Evolutionary conservation across 1,140 invertebrate genomes (phyloP).

Genomic region (Polyergus mexicanus): DNA sequence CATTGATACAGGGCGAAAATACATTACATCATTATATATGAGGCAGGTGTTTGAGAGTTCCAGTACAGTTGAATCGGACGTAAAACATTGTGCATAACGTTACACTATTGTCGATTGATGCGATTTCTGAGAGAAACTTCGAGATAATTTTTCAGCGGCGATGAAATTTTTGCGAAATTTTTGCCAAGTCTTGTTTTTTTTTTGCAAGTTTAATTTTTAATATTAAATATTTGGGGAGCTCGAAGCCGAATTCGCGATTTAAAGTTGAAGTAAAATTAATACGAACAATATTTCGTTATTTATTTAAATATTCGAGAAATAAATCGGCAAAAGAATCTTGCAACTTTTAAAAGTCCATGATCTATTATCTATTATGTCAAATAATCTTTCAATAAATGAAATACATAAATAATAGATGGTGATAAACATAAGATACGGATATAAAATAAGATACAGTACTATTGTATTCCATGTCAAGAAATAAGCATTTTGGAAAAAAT

Average conservation of each 20-base stretch:
- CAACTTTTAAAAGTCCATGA: background rate
- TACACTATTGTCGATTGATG: slow-evolving; percentile 9
- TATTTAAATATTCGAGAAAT: background rate
- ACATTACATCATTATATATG: slow-evolving; percentile 43
- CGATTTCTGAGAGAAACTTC: background rate
- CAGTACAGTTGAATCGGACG: background rate
- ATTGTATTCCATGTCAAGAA: too few relatives aligned
- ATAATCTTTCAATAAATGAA: too few relatives aligned
- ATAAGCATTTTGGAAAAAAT: too few relatives aligned
- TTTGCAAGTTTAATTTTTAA: background rate
- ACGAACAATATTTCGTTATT: background rate
- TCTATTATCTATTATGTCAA: too few relatives aligned
- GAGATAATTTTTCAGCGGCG: background rate
- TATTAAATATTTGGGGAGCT: background rate
- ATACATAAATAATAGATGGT: too few relatives aligned
- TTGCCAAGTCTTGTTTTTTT: background rate
- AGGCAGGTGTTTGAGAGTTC: slow-evolving; percentile 33
- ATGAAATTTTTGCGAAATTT: background rate
- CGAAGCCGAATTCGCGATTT: background rate
- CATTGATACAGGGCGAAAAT: slow-evolving; percentile 43
- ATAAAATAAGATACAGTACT: too few relatives aligned
- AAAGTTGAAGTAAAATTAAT: background rate
- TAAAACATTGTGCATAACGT: slow-evolving; percentile 10
- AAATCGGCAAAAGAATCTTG: background rate
- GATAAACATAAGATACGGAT: too few relatives aligned